Evolutionary conservation across 2,888 invertebrate species (phyloP), one percentile per base, ranked within the genome.

Genomic region (Lepidochitona cinerea): DNA sequence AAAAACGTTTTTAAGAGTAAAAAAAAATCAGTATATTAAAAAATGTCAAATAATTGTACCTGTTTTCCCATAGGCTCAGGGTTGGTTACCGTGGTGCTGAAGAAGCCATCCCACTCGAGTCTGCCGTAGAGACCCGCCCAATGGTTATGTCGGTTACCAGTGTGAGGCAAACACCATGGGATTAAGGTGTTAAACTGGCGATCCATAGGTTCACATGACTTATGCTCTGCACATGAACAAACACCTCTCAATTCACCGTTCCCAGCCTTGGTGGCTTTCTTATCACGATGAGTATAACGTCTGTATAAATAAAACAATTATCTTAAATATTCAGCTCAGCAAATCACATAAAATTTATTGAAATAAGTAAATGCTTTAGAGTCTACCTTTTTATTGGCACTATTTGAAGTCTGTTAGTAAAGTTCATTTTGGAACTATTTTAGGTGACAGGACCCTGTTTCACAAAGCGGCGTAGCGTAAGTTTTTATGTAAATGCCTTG

Each of bases 61-160:
- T 96, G 96, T 92, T 96, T 96, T 78, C 96, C 96, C 95, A 96
- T 96, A 0, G 96, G 96, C 89, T 96, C 96, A 29, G 96, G 96
- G 91, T 96, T 96, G 26, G 92, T 92, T 59, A 91, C 89, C 0
- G 96, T 96, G 0, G 96, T 96, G 81, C 94, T 94, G 90, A 96
- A 96, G 92, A 94, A 95, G 3, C 96, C 96, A 84, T 95, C 94
- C 95, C 95, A 96, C 78, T 94, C 94, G 14, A 96, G 90, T 37
- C 96, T 93, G 0, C 93, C 96, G 86, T 96, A 96, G 41, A 96
- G 93, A 0, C 96, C 96, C 0, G 95, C 94, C 96, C 96, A 96
- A 91, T 96, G 92, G 91, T 95, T 95, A 90, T 96, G 95, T 26
- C 96, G 90, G 91, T 96, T 95, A 68, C 94, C 95, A 0, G 96